Evolutionary conservation across 2,888 invertebrate species (phyloP).

Genomic region (Trachelus troglodyta): DNA sequence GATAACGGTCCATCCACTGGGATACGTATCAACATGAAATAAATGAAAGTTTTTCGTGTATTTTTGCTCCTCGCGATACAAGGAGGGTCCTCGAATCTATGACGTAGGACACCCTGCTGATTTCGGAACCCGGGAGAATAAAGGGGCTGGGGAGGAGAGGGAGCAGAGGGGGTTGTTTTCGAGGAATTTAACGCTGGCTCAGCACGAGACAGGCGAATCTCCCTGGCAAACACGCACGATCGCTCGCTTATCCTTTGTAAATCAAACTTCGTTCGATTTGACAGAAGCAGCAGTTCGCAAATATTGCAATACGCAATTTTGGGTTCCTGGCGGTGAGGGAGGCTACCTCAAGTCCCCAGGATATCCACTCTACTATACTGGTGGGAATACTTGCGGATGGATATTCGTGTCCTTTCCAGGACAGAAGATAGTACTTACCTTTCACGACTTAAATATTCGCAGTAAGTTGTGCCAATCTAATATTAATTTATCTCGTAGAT

Average conservation of each 20-base stretch:
- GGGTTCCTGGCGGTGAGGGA: conserved; percentile 56
- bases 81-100: neutral
- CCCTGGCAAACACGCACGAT: neutral
- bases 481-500: neutral
- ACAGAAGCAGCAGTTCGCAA: conserved; percentile 66
- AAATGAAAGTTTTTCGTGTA: too few relatives aligned
- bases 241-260: neutral
- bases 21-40: neutral
- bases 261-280: conserved; percentile 35
- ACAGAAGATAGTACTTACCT: conserved; percentile 74
- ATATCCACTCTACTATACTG: conserved; percentile 80
- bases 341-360: conserved; percentile 71
- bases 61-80: too few relatives aligned
- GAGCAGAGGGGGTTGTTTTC: neutral
- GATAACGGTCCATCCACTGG: neutral
- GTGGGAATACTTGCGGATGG: conserved; percentile 76
- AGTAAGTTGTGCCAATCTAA: conserved; percentile 68
- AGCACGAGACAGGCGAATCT: neutral
- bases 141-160: neutral
- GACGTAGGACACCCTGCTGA: neutral
- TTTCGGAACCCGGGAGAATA: neutral
- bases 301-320: conserved; percentile 68
- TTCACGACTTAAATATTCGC: conserved; percentile 78
- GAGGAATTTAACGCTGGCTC: neutral
- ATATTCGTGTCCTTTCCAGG: conserved; percentile 72